Percentiles rank a stretch among this genome's conserved stretches.
Conservation (phyloP, 2,888 invertebrate genomes). For the Tricholauxania praeusta region DNA sequence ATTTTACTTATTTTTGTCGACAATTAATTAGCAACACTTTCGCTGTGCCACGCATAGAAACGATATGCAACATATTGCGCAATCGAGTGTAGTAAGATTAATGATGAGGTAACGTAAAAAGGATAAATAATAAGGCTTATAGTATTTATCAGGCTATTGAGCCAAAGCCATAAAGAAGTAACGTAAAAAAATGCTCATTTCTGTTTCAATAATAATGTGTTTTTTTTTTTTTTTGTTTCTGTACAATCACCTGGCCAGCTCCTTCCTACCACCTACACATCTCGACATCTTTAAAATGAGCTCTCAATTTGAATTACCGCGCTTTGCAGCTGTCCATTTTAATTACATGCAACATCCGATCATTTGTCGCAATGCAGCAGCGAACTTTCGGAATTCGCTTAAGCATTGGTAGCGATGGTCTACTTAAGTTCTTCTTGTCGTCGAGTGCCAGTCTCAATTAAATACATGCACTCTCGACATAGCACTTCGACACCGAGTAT, state of each 20-base stretch:
- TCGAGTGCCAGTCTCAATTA: constrained; percentile 24
- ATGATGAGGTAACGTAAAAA: not conserved
- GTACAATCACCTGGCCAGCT: not conserved
- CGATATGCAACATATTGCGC: no score
- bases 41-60: not conserved
- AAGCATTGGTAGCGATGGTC: not conserved
- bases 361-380: constrained; percentile 19
- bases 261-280: not conserved
- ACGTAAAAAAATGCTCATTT: constrained; percentile 15
- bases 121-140: constrained; percentile 18
- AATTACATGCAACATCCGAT: constrained; percentile 23
- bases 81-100: not conserved
- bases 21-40: not conserved
- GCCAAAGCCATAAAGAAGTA: constrained; percentile 21
- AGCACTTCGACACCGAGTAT: not conserved
- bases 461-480: constrained; percentile 25
- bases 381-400: not conserved
- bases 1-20: not conserved
- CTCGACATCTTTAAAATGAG: not conserved
- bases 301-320: not conserved
- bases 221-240: not conserved
- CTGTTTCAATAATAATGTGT: not conserved
- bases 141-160: constrained; percentile 23
- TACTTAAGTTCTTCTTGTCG: not conserved
- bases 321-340: constrained; percentile 4